Percentiles rank a stretch among this genome's conserved stretches.
These are phyloP conservation scores for Dolichotis patagonum DNA, from an alignment of 2,113 vertebrate genomes.

Conservation along the genomic window DNA sequence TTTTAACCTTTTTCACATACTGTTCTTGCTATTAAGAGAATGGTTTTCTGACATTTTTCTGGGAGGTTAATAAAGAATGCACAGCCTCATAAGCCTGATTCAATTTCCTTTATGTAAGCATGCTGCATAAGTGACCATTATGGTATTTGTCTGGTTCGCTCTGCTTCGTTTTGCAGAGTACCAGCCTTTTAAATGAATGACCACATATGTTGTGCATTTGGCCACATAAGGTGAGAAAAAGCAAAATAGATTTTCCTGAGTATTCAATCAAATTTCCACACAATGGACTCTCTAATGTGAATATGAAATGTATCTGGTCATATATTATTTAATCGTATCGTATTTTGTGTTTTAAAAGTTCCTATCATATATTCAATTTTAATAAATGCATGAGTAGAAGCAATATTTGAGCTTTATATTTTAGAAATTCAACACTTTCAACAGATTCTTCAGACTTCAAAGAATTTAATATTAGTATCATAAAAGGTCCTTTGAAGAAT, in stretches of 20 bases:
- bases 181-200: conserved; percentile 84
- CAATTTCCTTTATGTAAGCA: conserved; percentile 86
- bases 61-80: conserved; percentile 86
- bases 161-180: conserved; percentile 76
- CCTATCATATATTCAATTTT: conserved; percentile 82
- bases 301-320: conserved; percentile 85
- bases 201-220: conserved; percentile 87
- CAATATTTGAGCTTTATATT: conserved; percentile 86
- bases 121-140: conserved; percentile 84
- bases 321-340: conserved; percentile 87
- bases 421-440: conserved; percentile 87
- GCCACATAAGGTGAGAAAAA: conserved; percentile 87
- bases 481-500: conserved; percentile 91
- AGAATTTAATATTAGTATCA: conserved; percentile 88
- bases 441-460: conserved; percentile 88
- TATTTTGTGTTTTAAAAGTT: conserved; percentile 84
- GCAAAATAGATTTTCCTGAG: conserved; percentile 87
- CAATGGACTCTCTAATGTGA: conserved; percentile 84
- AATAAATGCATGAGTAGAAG: conserved; percentile 88
- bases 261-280: conserved; percentile 88
- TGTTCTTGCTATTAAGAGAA: conserved; percentile 81
- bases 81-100: conserved; percentile 85
- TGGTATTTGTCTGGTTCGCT: conserved; percentile 81
- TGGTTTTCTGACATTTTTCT: conserved; percentile 81
- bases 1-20: conserved; percentile 67